These are phyloP conservation scores for Drymonia ruficornis DNA, from an alignment of 2,888 invertebrate genomes.

Conservation along the genomic window DNA sequence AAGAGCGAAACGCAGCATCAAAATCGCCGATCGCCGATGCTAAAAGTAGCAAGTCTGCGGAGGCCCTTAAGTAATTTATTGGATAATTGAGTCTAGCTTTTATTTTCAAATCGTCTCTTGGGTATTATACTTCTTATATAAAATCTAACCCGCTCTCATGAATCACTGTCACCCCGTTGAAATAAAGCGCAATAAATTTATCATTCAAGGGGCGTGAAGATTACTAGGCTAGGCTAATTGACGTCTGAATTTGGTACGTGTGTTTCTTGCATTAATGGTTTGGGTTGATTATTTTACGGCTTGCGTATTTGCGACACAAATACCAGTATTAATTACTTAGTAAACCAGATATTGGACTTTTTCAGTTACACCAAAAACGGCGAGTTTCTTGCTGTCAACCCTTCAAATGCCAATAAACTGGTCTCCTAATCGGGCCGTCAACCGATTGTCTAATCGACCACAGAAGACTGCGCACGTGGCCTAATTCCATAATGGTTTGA, in stretches of 20 bases:
- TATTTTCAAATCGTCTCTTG: no score
- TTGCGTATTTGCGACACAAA: no score
- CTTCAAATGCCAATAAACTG: slow-evolving; percentile 10
- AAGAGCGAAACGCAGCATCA: no score
- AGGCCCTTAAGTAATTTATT: no score
- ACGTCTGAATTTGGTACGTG: slow-evolving; percentile 19
- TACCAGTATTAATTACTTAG: no score
- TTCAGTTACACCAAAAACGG: not conserved
- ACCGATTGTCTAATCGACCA: not conserved
- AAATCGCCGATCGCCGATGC: no score
- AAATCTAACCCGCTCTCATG: not conserved
- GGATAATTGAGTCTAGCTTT: no score
- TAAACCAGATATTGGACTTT: not conserved
- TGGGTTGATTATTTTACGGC: slow-evolving; percentile 14
- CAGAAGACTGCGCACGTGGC: slow-evolving; percentile 5
- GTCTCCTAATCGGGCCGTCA: not conserved
- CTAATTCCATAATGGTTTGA: slow-evolving; percentile 2
- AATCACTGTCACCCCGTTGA: slow-evolving; percentile 21
- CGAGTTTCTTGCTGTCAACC: not conserved
- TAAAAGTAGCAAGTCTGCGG: no score
- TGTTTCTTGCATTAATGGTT: slow-evolving; percentile 28
- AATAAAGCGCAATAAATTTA: slow-evolving; percentile 34
- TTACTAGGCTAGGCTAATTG: slow-evolving; percentile 23
- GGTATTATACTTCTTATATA: no score
- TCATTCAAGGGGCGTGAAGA: slow-evolving; percentile 20